Conservation (phyloP, 2,888 invertebrate genomes). For the Orthosia gothica region DNA sequence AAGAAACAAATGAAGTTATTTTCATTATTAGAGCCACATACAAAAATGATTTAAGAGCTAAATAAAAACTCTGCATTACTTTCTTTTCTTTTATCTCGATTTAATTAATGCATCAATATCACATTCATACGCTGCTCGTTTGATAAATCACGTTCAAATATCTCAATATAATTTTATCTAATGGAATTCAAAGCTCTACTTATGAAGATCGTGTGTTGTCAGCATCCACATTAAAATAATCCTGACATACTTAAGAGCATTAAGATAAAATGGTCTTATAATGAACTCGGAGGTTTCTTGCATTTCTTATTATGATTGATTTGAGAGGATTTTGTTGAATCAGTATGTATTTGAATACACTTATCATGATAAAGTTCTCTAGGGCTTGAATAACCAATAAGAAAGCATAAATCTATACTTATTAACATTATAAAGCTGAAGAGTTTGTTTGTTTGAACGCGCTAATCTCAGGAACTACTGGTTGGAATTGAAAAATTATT, state of each 20-base stretch:
- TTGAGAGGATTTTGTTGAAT: constrained; percentile 40
- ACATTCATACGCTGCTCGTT: constrained; percentile 25
- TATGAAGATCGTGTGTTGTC: constrained; percentile 54
- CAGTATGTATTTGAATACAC: constrained; percentile 11
- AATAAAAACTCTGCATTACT: constrained; percentile 1
- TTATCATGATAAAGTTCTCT: not conserved
- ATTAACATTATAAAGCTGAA: too few species aligned
- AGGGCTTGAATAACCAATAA: not conserved
- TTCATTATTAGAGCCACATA: constrained; percentile 24
- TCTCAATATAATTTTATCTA: constrained; percentile 55
- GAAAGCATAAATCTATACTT: not conserved
- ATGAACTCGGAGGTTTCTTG: constrained; percentile 46
- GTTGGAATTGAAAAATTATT: too few species aligned
- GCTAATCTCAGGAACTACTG: too few species aligned
- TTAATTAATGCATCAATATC: constrained; percentile 33
- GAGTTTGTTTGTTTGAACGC: too few species aligned
- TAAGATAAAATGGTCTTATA: constrained; percentile 74
- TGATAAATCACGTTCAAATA: constrained; percentile 49
- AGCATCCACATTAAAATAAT: constrained; percentile 72
- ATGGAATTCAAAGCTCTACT: constrained; percentile 69
- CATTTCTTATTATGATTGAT: constrained; percentile 54
- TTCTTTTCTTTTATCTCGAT: constrained; percentile 8
- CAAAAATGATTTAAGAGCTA: not conserved
- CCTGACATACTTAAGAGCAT: constrained; percentile 73
- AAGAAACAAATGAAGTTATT: constrained; percentile 38